Evolutionary conservation across 2,888 invertebrate genomes (phyloP).

Genomic region (Pantelozetes paolii): DNA sequence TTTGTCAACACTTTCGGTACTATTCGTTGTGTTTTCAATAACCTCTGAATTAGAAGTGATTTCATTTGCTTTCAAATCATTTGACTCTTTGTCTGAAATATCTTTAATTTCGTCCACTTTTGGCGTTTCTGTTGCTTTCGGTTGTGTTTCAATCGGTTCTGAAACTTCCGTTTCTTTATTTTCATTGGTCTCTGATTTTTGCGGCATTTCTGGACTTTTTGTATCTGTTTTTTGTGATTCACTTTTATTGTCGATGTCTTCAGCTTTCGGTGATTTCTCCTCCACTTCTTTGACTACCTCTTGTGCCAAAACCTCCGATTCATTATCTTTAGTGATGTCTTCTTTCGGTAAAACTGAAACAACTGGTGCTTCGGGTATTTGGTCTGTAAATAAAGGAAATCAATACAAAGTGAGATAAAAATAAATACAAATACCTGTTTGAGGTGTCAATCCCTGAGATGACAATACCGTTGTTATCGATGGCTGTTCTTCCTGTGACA

Average conservation of each 20-base stretch:
- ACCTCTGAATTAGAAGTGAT: neutral
- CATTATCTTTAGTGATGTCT: too few relatives aligned
- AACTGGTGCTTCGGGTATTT: neutral
- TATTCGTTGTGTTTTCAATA: neutral
- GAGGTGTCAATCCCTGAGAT: neutral
- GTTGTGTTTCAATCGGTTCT: neutral
- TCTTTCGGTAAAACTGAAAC: too few relatives aligned
- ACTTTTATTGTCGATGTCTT: too few relatives aligned
- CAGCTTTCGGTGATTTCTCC: too few relatives aligned
- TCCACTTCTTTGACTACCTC: too few relatives aligned
- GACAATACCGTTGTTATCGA: neutral
- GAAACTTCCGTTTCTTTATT: neutral
- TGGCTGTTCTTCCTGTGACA: constrained; percentile 15
- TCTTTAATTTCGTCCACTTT: neutral
- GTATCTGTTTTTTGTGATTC: too few relatives aligned
- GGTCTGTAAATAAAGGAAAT: neutral
- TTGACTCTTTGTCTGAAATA: neutral
- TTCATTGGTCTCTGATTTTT: too few relatives aligned
- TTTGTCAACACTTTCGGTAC: too few relatives aligned
- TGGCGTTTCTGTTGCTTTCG: neutral
- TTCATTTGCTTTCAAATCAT: neutral
- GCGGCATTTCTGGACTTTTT: too few relatives aligned
- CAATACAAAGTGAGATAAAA: too few relatives aligned
- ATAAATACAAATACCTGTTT: neutral
- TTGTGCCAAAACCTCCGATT: too few relatives aligned